These are phyloP conservation scores for Lytechinus variegatus DNA, from an alignment of 35 echinoderm and acorn worm genomes.

Conservation along the genomic window DNA sequence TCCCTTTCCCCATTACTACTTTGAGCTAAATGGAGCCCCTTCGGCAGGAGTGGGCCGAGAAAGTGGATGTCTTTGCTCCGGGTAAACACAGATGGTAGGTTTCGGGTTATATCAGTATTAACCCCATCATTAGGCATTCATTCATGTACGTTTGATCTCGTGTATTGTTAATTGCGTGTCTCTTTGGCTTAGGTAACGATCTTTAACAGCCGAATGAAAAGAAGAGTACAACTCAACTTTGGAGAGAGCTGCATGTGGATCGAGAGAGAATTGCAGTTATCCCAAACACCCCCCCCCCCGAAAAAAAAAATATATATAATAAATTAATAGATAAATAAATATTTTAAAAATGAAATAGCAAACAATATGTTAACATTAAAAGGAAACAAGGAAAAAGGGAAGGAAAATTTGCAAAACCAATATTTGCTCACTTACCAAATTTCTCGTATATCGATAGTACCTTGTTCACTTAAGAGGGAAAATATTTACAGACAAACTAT, in stretches of 20 bases:
- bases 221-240: neutral
- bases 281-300: too few species aligned
- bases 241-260: neutral
- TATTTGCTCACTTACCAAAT: too few species aligned
- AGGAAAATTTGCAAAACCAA: too few species aligned
- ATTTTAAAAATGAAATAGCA: too few species aligned
- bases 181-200: neutral
- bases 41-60: neutral
- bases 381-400: too few species aligned
- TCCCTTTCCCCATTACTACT: neutral
- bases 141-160: neutral
- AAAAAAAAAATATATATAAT: too few species aligned
- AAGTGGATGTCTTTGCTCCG: neutral
- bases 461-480: too few species aligned
- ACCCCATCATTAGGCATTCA: slow-evolving; percentile 1
- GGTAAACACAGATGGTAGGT: slow-evolving; percentile 33
- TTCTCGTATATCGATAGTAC: too few species aligned
- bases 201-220: neutral
- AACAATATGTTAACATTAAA: too few species aligned
- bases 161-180: neutral
- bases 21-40: neutral
- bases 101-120: slow-evolving; percentile 8
- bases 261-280: neutral
- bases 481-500: too few species aligned
- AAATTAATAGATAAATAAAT: too few species aligned